These are phyloP conservation scores for Tetragonisca angustula DNA, from an alignment of 2,888 invertebrate species.

Conservation along the genomic window DNA sequence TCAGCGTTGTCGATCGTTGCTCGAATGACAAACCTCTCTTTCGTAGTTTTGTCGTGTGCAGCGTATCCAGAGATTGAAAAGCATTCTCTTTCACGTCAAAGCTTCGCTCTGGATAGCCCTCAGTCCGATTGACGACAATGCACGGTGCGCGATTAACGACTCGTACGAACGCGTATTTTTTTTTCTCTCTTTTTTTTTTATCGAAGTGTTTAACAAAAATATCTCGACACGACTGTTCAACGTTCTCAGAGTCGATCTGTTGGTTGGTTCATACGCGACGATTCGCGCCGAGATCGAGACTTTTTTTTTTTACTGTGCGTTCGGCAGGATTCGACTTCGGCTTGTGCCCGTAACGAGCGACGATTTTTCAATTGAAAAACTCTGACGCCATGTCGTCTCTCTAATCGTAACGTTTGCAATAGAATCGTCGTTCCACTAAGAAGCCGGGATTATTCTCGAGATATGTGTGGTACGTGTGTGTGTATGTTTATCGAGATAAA, in stretches of 20 bases:
- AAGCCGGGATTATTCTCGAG: constrained; percentile 78
- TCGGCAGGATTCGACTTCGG: constrained; percentile 50
- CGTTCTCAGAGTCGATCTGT: constrained; percentile 6
- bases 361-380: constrained; percentile 57
- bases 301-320: background rate
- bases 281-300: background rate
- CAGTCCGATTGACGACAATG: background rate
- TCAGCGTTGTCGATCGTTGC: background rate
- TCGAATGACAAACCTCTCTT: background rate
- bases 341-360: constrained; percentile 51
- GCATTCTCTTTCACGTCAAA: background rate
- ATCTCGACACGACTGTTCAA: background rate
- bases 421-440: constrained; percentile 70
- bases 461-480: constrained; percentile 76
- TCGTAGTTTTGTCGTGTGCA: too few species aligned
- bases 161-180: background rate
- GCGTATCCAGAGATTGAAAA: background rate
- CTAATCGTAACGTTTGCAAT: constrained; percentile 42
- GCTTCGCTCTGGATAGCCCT: background rate
- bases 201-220: constrained; percentile 10
- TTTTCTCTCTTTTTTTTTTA: background rate
- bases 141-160: background rate
- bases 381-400: constrained; percentile 18
- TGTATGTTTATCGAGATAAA: constrained; percentile 52
- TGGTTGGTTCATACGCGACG: too few species aligned